A percentile compares a stretch with the other conserved stretches of the same genome.
Evolutionary conservation across 1,140 invertebrate species (phyloP).

Genomic region (Aphidius ervi): DNA sequence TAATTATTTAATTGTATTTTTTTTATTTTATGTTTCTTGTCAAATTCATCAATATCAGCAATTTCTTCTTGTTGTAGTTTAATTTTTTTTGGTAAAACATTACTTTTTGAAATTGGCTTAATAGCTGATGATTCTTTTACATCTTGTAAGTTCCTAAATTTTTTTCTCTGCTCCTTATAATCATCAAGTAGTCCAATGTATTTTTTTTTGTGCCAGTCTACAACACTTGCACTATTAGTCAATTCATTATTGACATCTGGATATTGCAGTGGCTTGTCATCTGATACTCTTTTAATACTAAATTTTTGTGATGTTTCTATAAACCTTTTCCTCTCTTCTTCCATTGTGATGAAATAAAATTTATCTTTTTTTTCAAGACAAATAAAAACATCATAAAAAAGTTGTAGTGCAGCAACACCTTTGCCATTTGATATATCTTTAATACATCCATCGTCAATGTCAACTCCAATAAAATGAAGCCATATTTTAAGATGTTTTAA

Average conservation of each 20-base stretch:
- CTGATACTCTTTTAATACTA: constrained; percentile 39
- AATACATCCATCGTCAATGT: constrained; percentile 49
- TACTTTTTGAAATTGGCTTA: background rate
- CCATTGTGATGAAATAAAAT: constrained; percentile 53
- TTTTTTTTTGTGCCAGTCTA: constrained; percentile 57
- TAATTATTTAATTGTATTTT: constrained; percentile 13
- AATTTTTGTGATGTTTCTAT: constrained; percentile 44
- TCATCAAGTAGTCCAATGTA: constrained; percentile 44
- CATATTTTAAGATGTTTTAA: constrained; percentile 52
- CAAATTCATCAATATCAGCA: constrained; percentile 25
- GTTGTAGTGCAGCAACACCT: constrained; percentile 49
- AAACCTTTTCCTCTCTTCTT: constrained; percentile 47
- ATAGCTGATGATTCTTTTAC: constrained; percentile 29
- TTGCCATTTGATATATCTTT: constrained; percentile 52
- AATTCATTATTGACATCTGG: constrained; percentile 42
- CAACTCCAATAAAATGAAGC: constrained; percentile 52
- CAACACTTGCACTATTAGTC: constrained; percentile 47
- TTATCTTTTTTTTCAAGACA: constrained; percentile 57
- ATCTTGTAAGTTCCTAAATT: constrained; percentile 42
- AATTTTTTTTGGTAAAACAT: constrained; percentile 33
- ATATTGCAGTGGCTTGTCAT: constrained; percentile 33
- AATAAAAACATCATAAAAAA: constrained; percentile 60
- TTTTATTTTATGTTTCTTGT: constrained; percentile 23
- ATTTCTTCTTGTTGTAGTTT: constrained; percentile 32
- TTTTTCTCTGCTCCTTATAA: constrained; percentile 36